Evolutionary conservation across 2,888 invertebrate genomes (phyloP).

Genomic region (Heliconius cydno): DNA sequence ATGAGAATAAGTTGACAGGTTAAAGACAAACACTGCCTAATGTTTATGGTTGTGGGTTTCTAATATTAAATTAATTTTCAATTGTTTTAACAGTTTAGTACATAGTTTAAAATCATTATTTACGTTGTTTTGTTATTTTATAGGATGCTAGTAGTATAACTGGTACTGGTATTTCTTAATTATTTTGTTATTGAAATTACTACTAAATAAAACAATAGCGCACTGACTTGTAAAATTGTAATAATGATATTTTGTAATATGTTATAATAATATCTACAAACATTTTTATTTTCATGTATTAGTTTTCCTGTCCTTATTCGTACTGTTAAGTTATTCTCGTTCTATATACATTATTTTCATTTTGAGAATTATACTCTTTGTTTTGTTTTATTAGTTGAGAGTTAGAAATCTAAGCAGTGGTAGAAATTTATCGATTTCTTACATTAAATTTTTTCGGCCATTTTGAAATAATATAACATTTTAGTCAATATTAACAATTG

Average conservation of each 20-base stretch:
- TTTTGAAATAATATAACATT: neutral
- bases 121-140: neutral
- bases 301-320: neutral
- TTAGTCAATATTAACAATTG: neutral
- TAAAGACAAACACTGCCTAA: neutral
- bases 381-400: neutral
- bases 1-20: neutral
- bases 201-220: no score
- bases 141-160: no score
- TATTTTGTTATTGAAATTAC: neutral
- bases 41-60: neutral
- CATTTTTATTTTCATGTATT: no score
- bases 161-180: neutral
- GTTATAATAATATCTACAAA: no score
- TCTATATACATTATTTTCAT: neutral
- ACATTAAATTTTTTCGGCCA: neutral
- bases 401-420: neutral
- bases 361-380: neutral
- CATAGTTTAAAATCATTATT: neutral
- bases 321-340: conserved; percentile 9
- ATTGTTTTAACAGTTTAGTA: neutral
- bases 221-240: no score
- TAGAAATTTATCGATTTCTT: neutral
- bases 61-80: neutral
- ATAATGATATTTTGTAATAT: no score